Evolutionary conservation across 2,113 vertebrate species (phyloP).

Genomic region (Eupsittula cactorum): DNA sequence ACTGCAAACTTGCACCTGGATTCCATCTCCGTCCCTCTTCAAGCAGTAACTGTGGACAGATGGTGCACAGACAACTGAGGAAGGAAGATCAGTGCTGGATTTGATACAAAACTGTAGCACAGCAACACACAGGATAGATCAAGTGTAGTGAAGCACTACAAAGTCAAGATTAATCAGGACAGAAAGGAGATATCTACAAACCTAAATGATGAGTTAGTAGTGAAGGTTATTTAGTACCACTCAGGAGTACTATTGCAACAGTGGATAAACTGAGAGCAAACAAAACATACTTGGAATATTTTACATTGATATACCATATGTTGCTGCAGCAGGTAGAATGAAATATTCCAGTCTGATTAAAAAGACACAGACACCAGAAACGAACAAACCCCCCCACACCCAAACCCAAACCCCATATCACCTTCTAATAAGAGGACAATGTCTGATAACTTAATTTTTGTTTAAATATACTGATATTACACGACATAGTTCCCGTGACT

Average conservation of each 20-base stretch:
- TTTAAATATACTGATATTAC: not conserved
- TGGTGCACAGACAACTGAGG: not conserved
- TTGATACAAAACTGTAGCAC: not conserved
- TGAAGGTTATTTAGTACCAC: not conserved
- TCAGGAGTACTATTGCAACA: not conserved
- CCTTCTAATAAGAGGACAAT: not conserved
- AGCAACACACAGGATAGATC: not conserved
- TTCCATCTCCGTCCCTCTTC: not conserved
- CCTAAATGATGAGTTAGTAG: not conserved
- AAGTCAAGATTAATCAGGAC: not conserved
- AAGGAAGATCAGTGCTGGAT: not conserved
- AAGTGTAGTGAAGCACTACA: not conserved
- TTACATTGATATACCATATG: not conserved
- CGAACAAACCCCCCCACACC: rapidly evolving
- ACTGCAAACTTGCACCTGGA: not conserved
- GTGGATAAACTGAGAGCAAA: not conserved
- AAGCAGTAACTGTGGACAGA: not conserved
- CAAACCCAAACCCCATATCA: not conserved
- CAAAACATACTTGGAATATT: not conserved
- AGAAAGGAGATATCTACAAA: not conserved
- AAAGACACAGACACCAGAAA: not conserved
- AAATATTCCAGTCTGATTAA: not conserved
- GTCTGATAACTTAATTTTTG: not conserved
- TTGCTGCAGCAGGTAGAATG: not conserved
- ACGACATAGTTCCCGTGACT: not conserved